Base-by-base conservation (phyloP, 2,113 vertebrate genomes). In the Bothrops jararaca region DNA sequence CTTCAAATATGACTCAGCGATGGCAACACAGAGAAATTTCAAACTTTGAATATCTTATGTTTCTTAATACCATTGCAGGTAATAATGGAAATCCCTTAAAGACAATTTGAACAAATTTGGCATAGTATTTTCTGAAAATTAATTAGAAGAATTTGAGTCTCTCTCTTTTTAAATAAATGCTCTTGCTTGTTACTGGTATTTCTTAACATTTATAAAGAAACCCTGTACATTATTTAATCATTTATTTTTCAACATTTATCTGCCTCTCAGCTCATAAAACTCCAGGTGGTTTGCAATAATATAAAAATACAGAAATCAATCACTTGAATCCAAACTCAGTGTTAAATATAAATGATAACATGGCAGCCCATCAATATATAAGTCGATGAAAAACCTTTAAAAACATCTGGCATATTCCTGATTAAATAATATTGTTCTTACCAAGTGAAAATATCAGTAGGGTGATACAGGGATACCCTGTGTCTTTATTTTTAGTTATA, bases 21-120 rank as follows among this genome's bases (percentile, higher is more conserved):
- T 99, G 99, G 99, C 99, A 99, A 88, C 98, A 99, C 42, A 97
- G 99, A 74, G 99, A 99, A 96, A 98, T 99, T 96, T 99, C 99
- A 95, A 99, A 99, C 97, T 99, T 99, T 88, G 99, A 99, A 93
- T 99, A 99, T 90, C 97, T 99, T 97, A 99, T 99, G 97, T 99
- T 99, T 96, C 98, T 99, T 50, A 99, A 99, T 97, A 99, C 99
- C 18, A 97, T 99, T 95, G 98, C 99, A 96, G 99, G 99, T 99
- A 98, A 97, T 60, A 42, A 90, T 64, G 20, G 26, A n/a, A 13
- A 89, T 91, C 1, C 86, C 93, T 91, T 54, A 88, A 56, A 85
- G 88, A 69, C 3, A 64, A 52, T 34, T 26, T 88, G n/a, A 34
- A 15, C 20, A 80, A 89, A 57, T 85, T 86, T 89, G 60, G 34